Conservation (phyloP, 2,113 vertebrate species). For the Ophthalmolycus amberensis region DNA sequence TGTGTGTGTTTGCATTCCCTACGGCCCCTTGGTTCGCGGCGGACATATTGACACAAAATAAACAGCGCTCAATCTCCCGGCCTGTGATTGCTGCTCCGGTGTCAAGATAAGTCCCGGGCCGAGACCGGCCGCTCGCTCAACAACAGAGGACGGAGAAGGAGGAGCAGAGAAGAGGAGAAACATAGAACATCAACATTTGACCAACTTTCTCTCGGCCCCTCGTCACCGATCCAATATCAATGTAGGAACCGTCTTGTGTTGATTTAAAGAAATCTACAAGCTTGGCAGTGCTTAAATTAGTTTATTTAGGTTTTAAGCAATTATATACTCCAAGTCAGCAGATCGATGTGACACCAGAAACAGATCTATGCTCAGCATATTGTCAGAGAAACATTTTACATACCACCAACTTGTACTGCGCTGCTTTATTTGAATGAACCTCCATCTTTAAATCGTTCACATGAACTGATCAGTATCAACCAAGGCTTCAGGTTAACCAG, state of each 20-base stretch:
- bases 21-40: slow-evolving; percentile 59
- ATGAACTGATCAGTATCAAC: background rate
- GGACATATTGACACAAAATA: slow-evolving; percentile 79
- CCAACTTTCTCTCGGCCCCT: background rate
- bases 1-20: slow-evolving; percentile 73
- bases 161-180: slow-evolving; percentile 22
- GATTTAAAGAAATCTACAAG: too few relatives aligned
- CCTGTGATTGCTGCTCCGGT: slow-evolving; percentile 79
- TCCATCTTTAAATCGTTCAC: background rate
- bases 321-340: background rate
- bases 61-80: slow-evolving; percentile 80
- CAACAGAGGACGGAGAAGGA: slow-evolving; percentile 37
- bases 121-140: slow-evolving; percentile 27
- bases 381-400: too few relatives aligned
- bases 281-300: background rate
- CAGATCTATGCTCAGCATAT: too few relatives aligned
- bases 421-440: background rate
- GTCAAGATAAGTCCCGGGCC: slow-evolving; percentile 82
- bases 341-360: too few relatives aligned
- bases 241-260: background rate
- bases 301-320: background rate
- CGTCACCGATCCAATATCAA: background rate
- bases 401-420: too few relatives aligned
- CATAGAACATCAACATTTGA: background rate
- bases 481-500: background rate